phyloP scores from a whole-genome alignment of 2,113 vertebrate genomes.

The Shinisaurus crocodilurus region DNA sequence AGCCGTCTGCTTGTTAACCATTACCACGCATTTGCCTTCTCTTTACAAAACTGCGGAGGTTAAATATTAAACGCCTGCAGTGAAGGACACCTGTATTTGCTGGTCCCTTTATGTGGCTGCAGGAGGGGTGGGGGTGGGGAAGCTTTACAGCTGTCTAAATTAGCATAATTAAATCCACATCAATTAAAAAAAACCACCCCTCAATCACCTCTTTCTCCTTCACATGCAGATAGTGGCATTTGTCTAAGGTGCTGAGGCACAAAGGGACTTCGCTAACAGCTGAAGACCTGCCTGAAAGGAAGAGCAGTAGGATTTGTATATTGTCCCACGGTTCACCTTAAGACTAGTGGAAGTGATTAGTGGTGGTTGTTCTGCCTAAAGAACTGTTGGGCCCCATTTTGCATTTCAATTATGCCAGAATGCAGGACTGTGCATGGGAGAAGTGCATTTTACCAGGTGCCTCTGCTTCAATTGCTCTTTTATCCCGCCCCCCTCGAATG shows the following conservation, averaged over 20 bases:
- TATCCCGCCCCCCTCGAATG: conserved; percentile 41
- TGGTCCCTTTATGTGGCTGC: conserved; percentile 80
- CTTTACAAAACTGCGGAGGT: conserved; percentile 74
- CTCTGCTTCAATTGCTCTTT: conserved; percentile 72
- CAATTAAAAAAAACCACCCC: conserved; percentile 87
- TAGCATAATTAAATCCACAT: conserved; percentile 97
- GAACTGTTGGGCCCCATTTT: conserved; percentile 72
- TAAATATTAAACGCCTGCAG: conserved; percentile 82
- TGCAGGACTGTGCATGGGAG: conserved; percentile 59
- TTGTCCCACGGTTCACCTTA: conserved; percentile 83
- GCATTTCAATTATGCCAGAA: conserved; percentile 79
- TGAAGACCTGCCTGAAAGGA: conserved; percentile 78
- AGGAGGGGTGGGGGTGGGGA: conserved; percentile 53
- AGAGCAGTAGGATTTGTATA: conserved; percentile 80
- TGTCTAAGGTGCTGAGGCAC: conserved; percentile 86
- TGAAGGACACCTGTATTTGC: conserved; percentile 90
- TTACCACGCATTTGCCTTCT: conserved; percentile 62
- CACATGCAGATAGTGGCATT: conserved; percentile 89
- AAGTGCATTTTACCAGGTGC: conserved; percentile 80
- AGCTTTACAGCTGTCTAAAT: conserved; percentile 87
- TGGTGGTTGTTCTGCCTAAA: conserved; percentile 64
- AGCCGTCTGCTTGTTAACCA: conserved; percentile 67
- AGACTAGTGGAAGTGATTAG: conserved; percentile 77
- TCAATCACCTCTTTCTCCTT: conserved; percentile 87
- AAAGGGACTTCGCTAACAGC: conserved; percentile 80